Evolutionary conservation across 2,888 invertebrate genomes (phyloP).

Genomic region (Protonemura montana): DNA sequence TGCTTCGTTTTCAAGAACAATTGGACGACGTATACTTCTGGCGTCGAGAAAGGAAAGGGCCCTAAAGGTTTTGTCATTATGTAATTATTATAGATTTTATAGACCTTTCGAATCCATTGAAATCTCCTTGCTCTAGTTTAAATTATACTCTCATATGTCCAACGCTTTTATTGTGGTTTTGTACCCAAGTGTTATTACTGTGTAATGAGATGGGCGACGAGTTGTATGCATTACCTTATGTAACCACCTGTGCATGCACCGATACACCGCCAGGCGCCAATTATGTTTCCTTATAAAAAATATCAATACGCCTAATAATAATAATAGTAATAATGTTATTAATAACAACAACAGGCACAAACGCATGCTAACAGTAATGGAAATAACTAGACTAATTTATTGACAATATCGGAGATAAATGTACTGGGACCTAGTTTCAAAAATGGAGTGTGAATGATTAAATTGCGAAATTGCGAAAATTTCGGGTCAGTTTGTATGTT

Average conservation of each 20-base stretch:
- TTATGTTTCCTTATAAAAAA: background rate
- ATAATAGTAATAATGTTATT: no score
- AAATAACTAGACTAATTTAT: background rate
- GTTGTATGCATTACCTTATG: background rate
- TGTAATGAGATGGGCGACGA: background rate
- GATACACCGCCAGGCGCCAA: background rate
- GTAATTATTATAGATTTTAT: constrained; percentile 26
- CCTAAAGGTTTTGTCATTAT: constrained; percentile 28
- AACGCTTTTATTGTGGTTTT: background rate
- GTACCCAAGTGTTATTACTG: background rate
- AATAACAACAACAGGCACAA: background rate
- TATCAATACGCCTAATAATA: background rate
- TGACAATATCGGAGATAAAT: background rate
- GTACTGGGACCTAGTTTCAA: background rate
- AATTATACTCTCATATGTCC: constrained; percentile 1
- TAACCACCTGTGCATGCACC: background rate
- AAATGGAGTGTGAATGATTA: background rate
- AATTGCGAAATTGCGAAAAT: background rate
- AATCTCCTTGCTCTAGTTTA: constrained; percentile 26
- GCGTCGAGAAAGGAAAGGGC: constrained; percentile 27
- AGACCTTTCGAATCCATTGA: constrained; percentile 25
- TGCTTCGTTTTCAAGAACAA: background rate
- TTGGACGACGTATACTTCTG: constrained; percentile 8
- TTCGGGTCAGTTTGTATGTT: background rate
- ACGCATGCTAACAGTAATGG: background rate